Evolutionary conservation across 2,888 invertebrate genomes (phyloP).

Genomic region (Periphyllus acericola): DNA sequence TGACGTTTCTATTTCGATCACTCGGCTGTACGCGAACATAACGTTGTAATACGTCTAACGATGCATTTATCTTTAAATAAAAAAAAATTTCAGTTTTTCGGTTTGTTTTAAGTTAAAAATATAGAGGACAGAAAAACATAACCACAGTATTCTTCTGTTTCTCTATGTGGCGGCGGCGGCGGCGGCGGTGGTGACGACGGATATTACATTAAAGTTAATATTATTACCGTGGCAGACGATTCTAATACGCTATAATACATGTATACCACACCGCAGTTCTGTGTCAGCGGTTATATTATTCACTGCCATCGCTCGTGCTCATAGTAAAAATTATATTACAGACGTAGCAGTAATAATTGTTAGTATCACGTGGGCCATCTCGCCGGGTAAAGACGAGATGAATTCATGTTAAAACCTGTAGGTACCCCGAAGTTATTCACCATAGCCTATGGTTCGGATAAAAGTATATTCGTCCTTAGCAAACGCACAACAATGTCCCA

Average conservation of each 20-base stretch:
- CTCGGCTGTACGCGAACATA: background rate
- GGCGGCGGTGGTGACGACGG: background rate
- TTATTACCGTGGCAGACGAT: constrained; percentile 48
- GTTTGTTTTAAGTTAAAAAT: constrained; percentile 33
- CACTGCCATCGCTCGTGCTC: constrained; percentile 54
- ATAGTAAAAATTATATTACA: constrained; percentile 52
- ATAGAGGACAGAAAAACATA: constrained; percentile 17
- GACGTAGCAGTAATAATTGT: constrained; percentile 47
- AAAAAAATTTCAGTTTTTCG: background rate
- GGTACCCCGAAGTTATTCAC: background rate
- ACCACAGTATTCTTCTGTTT: background rate
- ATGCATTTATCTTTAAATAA: background rate
- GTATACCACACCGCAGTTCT: background rate
- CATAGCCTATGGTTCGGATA: no score
- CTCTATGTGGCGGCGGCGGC: no score
- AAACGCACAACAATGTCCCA: no score
- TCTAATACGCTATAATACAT: constrained; percentile 41
- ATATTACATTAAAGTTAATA: constrained; percentile 27
- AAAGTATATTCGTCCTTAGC: no score
- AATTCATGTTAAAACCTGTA: background rate
- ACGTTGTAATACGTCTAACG: constrained; percentile 9
- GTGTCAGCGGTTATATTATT: constrained; percentile 50
- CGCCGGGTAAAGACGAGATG: constrained; percentile 7
- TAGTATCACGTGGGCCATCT: constrained; percentile 27
- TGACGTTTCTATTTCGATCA: constrained; percentile 40